phyloP scores from a whole-genome alignment of 2,888 invertebrate genomes.

The Liopterus haemorrhoidalis region DNA sequence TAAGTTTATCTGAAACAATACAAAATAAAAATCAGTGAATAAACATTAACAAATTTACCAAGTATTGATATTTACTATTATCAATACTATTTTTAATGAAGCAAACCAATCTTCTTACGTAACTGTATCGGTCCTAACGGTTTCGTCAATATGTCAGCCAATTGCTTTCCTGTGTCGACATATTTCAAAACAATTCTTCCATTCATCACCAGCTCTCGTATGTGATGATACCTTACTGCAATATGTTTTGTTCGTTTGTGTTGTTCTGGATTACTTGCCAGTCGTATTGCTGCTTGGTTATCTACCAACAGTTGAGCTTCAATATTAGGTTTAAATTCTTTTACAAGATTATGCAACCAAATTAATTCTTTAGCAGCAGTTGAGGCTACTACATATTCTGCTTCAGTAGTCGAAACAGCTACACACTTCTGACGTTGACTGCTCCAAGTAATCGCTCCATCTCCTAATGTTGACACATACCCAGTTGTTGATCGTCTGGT shows the following conservation, averaged over 20 bases:
- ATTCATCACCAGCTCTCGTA: neutral
- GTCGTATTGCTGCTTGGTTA: conserved; percentile 30
- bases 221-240: conserved; percentile 5
- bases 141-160: conserved; percentile 24
- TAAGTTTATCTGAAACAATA: no score
- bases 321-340: conserved; percentile 18
- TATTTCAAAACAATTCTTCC: neutral
- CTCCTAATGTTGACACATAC: conserved; percentile 25
- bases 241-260: conserved; percentile 33
- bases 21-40: no score
- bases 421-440: conserved; percentile 34
- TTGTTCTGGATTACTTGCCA: conserved; percentile 32
- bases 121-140: neutral
- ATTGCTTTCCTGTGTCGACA: conserved; percentile 5
- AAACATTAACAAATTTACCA: no score
- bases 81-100: no score
- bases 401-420: conserved; percentile 32
- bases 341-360: conserved; percentile 30
- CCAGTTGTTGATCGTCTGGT: conserved; percentile 13
- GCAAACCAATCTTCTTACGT: neutral
- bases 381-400: conserved; percentile 34
- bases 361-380: conserved; percentile 32
- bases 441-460: conserved; percentile 31
- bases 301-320: conserved; percentile 27
- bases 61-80: no score